phyloP scores from a whole-genome alignment of 2,797 vertebrate species.

The Manis pentadactyla region DNA sequence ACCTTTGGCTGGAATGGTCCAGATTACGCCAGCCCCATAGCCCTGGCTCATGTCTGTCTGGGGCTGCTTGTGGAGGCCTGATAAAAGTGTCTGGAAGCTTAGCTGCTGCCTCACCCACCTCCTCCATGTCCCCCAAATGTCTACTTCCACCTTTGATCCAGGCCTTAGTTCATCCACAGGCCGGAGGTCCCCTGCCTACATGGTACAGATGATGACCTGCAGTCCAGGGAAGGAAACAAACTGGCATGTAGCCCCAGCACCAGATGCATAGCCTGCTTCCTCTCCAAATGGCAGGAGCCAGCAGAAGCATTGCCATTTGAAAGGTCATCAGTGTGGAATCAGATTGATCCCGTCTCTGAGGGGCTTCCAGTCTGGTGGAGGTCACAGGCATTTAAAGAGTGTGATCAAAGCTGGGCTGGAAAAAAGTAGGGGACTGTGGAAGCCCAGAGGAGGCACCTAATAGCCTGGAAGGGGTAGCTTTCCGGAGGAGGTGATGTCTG shows the following conservation, averaged over 20 bases:
- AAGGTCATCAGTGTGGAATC: background rate
- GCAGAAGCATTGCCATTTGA: background rate
- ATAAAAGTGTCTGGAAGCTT: slow-evolving; percentile 28
- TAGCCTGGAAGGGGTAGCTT: background rate
- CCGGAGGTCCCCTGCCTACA: background rate
- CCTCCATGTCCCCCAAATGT: background rate
- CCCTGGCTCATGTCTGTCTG: background rate
- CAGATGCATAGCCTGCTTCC: background rate
- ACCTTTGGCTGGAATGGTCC: slow-evolving; percentile 62
- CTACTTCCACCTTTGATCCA: background rate
- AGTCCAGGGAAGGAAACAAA: background rate
- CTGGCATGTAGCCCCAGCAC: background rate
- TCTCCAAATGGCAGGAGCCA: background rate
- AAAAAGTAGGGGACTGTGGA: background rate
- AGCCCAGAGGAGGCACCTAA: background rate
- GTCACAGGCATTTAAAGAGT: background rate
- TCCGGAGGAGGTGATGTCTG: background rate
- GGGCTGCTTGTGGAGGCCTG: slow-evolving; percentile 16
- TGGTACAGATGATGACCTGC: background rate
- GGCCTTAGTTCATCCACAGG: background rate
- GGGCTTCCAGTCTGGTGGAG: background rate
- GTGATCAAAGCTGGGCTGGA: background rate
- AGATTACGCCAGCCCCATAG: background rate
- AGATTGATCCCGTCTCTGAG: background rate
- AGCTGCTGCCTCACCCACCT: background rate